These are phyloP conservation scores for Petrolisthes manimaculis DNA, from an alignment of 2,888 invertebrate genomes.

Conservation along the genomic window DNA sequence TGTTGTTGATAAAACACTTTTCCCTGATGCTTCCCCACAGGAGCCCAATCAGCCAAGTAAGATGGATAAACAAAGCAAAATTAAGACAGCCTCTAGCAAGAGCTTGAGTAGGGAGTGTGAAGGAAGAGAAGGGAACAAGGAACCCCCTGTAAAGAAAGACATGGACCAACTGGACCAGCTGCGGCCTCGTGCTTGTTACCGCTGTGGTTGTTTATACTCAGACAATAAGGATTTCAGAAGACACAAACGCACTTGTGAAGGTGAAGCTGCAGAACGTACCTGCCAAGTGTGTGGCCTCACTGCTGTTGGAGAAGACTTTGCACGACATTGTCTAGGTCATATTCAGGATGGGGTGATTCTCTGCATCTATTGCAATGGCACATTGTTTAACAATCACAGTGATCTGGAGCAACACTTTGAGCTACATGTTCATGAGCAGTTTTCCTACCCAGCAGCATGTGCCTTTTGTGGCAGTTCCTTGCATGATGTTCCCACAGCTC, in stretches of 20 bases:
- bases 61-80: conserved; percentile 29
- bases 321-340: conserved; percentile 58
- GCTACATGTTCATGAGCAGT: conserved; percentile 65
- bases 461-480: conserved; percentile 57
- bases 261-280: conserved; percentile 47
- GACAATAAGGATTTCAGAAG: conserved; percentile 56
- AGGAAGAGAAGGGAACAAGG: conserved; percentile 32
- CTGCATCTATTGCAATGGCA: conserved; percentile 64
- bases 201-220: conserved; percentile 55
- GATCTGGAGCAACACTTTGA: conserved; percentile 63
- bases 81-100: conserved; percentile 17
- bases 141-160: conserved; percentile 47
- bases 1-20: conserved; percentile 62
- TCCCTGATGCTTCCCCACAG: conserved; percentile 56
- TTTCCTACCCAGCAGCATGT: conserved; percentile 62
- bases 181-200: conserved; percentile 60
- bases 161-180: conserved; percentile 45
- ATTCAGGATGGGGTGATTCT: conserved; percentile 58
- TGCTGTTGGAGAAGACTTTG: conserved; percentile 58
- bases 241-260: conserved; percentile 59
- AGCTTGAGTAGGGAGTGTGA: conserved; percentile 32
- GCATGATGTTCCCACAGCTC: conserved; percentile 59
- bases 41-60: conserved; percentile 38
- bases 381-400: conserved; percentile 41
- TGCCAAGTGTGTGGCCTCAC: conserved; percentile 58